phyloP scores from a whole-genome alignment of 2,113 vertebrate genomes.

The Hiodon tergisus region DNA sequence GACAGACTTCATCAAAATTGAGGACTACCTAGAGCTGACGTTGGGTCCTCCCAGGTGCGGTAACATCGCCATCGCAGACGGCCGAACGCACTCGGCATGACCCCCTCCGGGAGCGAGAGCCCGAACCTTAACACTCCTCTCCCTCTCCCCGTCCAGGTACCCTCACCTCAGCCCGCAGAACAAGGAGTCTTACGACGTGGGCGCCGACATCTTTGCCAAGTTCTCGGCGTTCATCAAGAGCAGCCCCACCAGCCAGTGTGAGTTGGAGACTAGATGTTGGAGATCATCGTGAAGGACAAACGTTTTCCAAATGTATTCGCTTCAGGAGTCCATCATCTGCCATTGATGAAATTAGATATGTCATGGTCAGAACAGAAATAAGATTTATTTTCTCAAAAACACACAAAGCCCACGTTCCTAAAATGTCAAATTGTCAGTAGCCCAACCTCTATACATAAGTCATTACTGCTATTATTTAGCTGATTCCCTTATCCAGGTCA shows the following conservation, averaged over 20 bases:
- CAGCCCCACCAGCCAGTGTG: slow-evolving; percentile 74
- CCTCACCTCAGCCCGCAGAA: slow-evolving; percentile 81
- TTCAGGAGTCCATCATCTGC: no score
- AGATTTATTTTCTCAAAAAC: no score
- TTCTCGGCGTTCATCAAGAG: slow-evolving; percentile 95
- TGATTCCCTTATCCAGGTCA: no score
- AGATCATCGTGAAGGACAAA: neutral
- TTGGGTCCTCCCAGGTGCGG: slow-evolving; percentile 79
- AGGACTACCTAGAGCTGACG: slow-evolving; percentile 92
- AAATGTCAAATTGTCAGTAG: no score
- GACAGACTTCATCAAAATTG: slow-evolving; percentile 96
- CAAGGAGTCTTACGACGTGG: slow-evolving; percentile 88
- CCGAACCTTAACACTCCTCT: neutral
- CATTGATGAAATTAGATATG: no score
- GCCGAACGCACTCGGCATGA: neutral
- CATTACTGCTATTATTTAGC: no score
- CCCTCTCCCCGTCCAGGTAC: slow-evolving; percentile 65
- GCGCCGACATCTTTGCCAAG: slow-evolving; percentile 89
- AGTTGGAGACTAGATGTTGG: slow-evolving; percentile 40
- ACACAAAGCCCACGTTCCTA: no score
- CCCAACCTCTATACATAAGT: no score
- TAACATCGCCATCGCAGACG: neutral
- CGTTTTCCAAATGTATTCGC: no score
- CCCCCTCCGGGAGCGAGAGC: no score
- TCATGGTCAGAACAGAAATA: no score